phyloP scores from a whole-genome alignment of 2,797 vertebrate genomes.

The Chaenodraco wilsoni region DNA sequence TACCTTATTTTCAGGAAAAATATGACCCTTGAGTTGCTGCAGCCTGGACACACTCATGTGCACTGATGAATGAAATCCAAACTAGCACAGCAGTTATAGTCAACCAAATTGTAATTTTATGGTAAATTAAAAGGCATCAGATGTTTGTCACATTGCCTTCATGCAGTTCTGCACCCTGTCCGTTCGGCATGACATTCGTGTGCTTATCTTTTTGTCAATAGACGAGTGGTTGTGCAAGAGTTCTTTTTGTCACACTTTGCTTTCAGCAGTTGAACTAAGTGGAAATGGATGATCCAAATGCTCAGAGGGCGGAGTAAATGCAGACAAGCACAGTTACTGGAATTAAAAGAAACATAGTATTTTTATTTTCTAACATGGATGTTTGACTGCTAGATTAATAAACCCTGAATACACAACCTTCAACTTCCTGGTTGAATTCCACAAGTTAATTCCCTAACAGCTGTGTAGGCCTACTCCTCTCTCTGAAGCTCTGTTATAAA shows the following conservation, averaged over 20 bases:
- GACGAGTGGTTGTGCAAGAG: constrained; percentile 58
- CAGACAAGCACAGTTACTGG: neutral
- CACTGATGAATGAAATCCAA: constrained; percentile 37
- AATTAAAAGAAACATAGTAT: constrained; percentile 9
- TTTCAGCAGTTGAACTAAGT: constrained; percentile 54
- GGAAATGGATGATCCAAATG: constrained; percentile 21
- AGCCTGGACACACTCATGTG: constrained; percentile 77
- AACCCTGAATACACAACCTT: neutral
- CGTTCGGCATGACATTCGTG: constrained; percentile 23
- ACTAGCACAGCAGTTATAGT: constrained; percentile 33
- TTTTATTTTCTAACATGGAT: neutral
- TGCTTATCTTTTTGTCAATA: constrained; percentile 66
- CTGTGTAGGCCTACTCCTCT: neutral
- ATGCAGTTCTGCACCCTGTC: constrained; percentile 14
- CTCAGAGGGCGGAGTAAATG: neutral
- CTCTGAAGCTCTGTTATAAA: too few species aligned
- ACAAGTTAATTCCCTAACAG: neutral
- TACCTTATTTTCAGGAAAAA: constrained; percentile 79
- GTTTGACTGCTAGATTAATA: constrained; percentile 12
- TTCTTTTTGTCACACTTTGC: constrained; percentile 32
- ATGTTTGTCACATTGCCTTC: constrained; percentile 35
- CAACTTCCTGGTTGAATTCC: constrained; percentile 5
- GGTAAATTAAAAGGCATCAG: constrained; percentile 38
- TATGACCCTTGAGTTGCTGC: constrained; percentile 73
- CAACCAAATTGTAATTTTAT: constrained; percentile 35